These are phyloP conservation scores for Manis pentadactyla DNA, from an alignment of 2,797 vertebrate genomes.

Conservation along the genomic window DNA sequence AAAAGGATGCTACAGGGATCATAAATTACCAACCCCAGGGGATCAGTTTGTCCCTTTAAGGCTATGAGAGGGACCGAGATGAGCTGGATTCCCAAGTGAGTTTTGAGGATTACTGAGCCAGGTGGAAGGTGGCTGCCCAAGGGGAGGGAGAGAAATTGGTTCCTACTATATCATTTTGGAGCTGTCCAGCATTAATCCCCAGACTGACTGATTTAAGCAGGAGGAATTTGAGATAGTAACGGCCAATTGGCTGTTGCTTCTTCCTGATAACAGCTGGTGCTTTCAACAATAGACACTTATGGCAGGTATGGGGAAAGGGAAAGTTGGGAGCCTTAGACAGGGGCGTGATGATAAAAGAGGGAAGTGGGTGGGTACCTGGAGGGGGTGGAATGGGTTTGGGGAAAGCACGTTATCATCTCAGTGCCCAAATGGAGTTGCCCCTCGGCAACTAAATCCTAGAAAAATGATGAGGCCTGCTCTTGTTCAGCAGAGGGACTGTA, in stretches of 20 bases:
- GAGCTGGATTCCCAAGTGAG: slow-evolving; percentile 73
- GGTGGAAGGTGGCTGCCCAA: slow-evolving; percentile 75
- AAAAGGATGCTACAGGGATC: slow-evolving; percentile 41
- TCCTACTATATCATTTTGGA: slow-evolving; percentile 72
- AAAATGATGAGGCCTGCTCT: not conserved
- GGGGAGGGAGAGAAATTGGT: slow-evolving; percentile 60
- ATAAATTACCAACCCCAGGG: slow-evolving; percentile 60
- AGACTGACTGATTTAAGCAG: slow-evolving; percentile 66
- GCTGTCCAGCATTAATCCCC: slow-evolving; percentile 66
- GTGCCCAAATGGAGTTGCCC: not conserved
- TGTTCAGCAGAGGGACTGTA: not conserved
- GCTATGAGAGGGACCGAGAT: slow-evolving; percentile 72
- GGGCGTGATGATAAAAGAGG: not conserved
- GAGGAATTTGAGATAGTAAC: slow-evolving; percentile 56
- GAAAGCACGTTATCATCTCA: not conserved
- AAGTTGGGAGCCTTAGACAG: slow-evolving; percentile 9
- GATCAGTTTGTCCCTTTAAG: slow-evolving; percentile 70
- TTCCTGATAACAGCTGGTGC: slow-evolving; percentile 51
- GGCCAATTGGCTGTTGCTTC: slow-evolving; percentile 66
- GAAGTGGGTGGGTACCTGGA: not conserved
- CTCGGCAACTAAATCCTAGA: not conserved
- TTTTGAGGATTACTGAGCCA: slow-evolving; percentile 73
- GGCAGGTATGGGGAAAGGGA: not conserved
- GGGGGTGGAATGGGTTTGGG: not conserved
- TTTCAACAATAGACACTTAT: not conserved